Percentiles rank a stretch among this genome's conserved stretches.
Evolutionary conservation across 2,797 vertebrate genomes (phyloP).

Genomic region (Anabas testudineus): DNA sequence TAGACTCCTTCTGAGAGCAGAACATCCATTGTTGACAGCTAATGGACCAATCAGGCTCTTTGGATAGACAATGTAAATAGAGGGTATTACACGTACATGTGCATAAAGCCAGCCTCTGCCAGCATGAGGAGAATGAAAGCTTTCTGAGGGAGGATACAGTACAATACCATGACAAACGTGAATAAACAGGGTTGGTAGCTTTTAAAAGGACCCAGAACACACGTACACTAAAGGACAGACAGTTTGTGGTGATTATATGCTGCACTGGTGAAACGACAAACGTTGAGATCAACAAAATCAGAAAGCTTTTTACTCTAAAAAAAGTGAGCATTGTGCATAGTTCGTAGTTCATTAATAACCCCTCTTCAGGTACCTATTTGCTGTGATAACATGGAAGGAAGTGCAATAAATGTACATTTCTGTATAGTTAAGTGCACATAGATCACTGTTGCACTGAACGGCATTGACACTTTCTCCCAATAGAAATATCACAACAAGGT

Average conservation of each 20-base stretch:
- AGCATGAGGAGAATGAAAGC: conserved; percentile 62
- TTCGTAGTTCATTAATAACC: conserved; percentile 83
- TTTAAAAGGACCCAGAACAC: conserved; percentile 77
- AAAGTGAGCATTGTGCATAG: conserved; percentile 90
- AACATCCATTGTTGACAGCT: conserved; percentile 56
- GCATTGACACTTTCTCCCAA: conserved; percentile 81
- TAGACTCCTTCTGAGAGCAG: conserved; percentile 40
- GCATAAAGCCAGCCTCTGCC: conserved; percentile 76
- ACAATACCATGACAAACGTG: conserved; percentile 71
- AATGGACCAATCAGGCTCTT: conserved; percentile 70
- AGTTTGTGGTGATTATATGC: conserved; percentile 78
- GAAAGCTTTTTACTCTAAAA: conserved; percentile 85
- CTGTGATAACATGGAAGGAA: conserved; percentile 86
- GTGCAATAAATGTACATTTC: conserved; percentile 85
- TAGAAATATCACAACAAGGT: conserved; percentile 80
- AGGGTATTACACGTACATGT: conserved; percentile 67
- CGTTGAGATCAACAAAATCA: conserved; percentile 71
- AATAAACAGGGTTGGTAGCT: conserved; percentile 63
- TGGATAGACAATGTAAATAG: conserved; percentile 71
- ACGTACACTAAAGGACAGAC: conserved; percentile 78
- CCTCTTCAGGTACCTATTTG: conserved; percentile 80
- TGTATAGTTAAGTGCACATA: conserved; percentile 83
- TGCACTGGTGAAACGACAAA: conserved; percentile 82
- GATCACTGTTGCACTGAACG: conserved; percentile 87
- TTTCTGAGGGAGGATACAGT: conserved; percentile 68